Evolutionary conservation across 2,888 invertebrate genomes (phyloP), one percentile per base, ranked within the genome.

Genomic region (Sthenelais limicola): DNA sequence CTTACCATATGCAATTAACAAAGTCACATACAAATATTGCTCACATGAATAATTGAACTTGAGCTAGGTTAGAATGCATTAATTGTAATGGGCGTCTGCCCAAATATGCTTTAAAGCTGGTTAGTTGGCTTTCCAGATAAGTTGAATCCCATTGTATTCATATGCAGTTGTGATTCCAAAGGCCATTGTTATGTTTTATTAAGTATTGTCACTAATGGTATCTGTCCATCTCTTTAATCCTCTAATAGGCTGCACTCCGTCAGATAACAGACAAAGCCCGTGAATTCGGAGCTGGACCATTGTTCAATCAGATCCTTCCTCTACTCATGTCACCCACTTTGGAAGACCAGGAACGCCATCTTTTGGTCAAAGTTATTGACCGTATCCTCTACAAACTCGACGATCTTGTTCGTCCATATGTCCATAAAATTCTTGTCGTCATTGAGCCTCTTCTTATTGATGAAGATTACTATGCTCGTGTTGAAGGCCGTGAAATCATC

Each of bases 401-500:
- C 84, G 99, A 99, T 89, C 90, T 99, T 82, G 99, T 99, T 32
- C 92, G 99, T 77, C 99, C 99, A 0, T 99, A 99, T 84, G 99
- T 99, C 0, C 99, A 99, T 90, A 99, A 99, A 91, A 99, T 99
- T 87, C 91, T 99, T 77, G 99, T 99, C 21, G 99, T 99, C 3
- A 99, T 99, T 87, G 99, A 99, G 89, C 99, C 99, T 0, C 90
- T 99, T 76, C 90, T 99, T 49, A 99, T 99, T 86, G 99, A 99
- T 88, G 99, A 99, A 91, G 99, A 99, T 89, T 99, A 99, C 89
- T 99, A 99, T 88, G 99, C 99, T 32, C 94, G 99, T 87, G 99
- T 99, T 9, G 99, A 99, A 89, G 99, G 98, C 80, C 92, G 99
- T 84, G 99, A 99, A 89, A 99, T 99, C 81, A 99, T 99, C 85